Evolutionary conservation across 2,888 invertebrate genomes (phyloP).

Genomic region (Geophilus truncorum): DNA sequence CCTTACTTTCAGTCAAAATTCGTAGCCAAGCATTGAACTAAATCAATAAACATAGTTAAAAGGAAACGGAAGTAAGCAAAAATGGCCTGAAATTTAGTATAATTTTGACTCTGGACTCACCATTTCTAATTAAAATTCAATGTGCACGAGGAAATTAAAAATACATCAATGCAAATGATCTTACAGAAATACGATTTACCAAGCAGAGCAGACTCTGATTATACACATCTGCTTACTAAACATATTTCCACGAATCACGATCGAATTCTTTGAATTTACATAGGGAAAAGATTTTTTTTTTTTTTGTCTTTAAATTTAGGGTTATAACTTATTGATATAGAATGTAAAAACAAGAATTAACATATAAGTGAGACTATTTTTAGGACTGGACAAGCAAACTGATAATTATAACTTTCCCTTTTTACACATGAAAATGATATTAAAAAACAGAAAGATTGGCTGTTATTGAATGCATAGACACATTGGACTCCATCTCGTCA

Average conservation of each 20-base stretch:
- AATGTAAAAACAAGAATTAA: not conserved
- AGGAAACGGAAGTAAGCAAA: not conserved
- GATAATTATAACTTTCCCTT: conserved; percentile 7
- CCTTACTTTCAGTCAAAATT: not conserved
- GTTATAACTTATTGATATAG: too few relatives aligned
- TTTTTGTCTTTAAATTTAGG: too few relatives aligned
- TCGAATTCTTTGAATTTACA: too few relatives aligned
- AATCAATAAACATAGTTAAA: not conserved
- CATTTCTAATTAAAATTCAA: not conserved
- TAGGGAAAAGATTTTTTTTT: not conserved
- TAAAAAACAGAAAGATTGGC: not conserved
- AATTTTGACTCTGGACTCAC: not conserved
- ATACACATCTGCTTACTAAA: too few relatives aligned
- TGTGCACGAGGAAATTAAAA: too few relatives aligned
- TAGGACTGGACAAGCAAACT: conserved; percentile 13
- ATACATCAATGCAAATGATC: too few relatives aligned
- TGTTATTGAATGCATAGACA: conserved; percentile 17
- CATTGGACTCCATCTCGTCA: not conserved
- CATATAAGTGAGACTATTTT: not conserved
- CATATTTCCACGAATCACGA: too few relatives aligned
- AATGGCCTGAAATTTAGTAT: not conserved
- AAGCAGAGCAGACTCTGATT: too few relatives aligned
- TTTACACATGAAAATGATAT: not conserved
- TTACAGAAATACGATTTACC: too few relatives aligned
- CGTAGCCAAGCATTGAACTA: not conserved